Conservation (phyloP, 2,113 vertebrate genomes). For the Xenus cinereus region DNA sequence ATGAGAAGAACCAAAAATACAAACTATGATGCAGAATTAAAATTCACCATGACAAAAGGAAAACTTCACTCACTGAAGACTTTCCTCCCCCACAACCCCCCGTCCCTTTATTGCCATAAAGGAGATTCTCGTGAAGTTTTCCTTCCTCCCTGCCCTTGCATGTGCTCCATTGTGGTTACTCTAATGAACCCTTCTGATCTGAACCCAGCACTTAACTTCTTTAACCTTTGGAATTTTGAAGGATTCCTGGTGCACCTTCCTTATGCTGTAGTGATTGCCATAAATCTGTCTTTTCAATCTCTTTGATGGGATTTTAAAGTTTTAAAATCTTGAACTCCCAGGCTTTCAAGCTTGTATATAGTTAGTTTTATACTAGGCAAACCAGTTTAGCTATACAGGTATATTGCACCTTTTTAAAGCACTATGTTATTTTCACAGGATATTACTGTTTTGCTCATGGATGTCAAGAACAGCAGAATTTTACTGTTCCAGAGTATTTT, state of each 20-base stretch:
- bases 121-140: slow-evolving; percentile 72
- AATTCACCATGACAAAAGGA: slow-evolving; percentile 46
- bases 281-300: slow-evolving; percentile 76
- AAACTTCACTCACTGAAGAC: slow-evolving; percentile 54
- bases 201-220: slow-evolving; percentile 81
- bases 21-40: slow-evolving; percentile 49
- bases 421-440: slow-evolving; percentile 80
- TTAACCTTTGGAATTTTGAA: slow-evolving; percentile 78
- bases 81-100: background rate
- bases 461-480: slow-evolving; percentile 80
- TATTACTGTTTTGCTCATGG: slow-evolving; percentile 80
- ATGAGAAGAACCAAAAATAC: slow-evolving; percentile 79
- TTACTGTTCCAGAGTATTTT: slow-evolving; percentile 83
- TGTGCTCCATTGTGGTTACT: slow-evolving; percentile 75
- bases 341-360: slow-evolving; percentile 79
- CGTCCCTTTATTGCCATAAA: slow-evolving; percentile 59
- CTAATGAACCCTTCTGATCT: slow-evolving; percentile 73
- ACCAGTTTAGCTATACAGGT: slow-evolving; percentile 77
- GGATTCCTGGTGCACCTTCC: slow-evolving; percentile 84
- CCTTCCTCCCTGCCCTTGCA: slow-evolving; percentile 64
- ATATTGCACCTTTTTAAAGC: slow-evolving; percentile 81
- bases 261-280: slow-evolving; percentile 82
- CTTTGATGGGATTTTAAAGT: slow-evolving; percentile 80
- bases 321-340: slow-evolving; percentile 77
- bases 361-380: slow-evolving; percentile 82